Percentiles rank a stretch among this genome's conserved stretches.
phyloP scores from a whole-genome alignment of 1,140 invertebrate genomes.

The Wiebesia pumilae region DNA sequence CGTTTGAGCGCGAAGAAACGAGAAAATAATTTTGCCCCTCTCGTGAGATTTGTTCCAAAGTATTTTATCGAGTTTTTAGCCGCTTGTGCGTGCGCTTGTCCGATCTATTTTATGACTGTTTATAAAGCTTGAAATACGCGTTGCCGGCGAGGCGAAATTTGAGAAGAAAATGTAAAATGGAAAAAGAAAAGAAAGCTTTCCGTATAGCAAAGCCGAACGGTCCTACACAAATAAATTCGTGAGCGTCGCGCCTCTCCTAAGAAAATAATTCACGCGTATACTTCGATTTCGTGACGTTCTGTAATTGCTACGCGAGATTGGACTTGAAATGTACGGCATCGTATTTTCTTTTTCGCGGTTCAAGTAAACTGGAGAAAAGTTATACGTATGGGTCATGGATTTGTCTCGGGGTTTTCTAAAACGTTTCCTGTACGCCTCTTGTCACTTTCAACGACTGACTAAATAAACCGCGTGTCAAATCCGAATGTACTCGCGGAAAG shows the following conservation, averaged over 20 bases:
- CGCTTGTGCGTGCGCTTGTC: not conserved
- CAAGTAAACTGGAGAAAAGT: conserved; percentile 57
- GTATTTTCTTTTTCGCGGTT: conserved; percentile 49
- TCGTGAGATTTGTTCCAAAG: not conserved
- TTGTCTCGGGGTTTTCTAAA: conserved; percentile 55
- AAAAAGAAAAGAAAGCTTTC: not conserved
- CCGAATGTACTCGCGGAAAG: conserved; percentile 48
- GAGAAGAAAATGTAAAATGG: conserved; percentile 41
- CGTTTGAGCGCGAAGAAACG: not conserved
- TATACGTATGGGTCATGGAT: conserved; percentile 34
- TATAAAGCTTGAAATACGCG: conserved; percentile 1
- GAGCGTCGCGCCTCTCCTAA: conserved; percentile 18
- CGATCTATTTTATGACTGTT: conserved; percentile 35
- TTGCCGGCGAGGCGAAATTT: not conserved
- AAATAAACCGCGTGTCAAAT: conserved; percentile 69
- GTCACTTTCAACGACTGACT: conserved; percentile 64
- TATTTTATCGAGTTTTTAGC: not conserved
- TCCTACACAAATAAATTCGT: conserved; percentile 36
- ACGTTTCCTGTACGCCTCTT: conserved; percentile 60
- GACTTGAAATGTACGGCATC: not conserved
- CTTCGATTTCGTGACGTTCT: not conserved
- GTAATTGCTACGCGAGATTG: conserved; percentile 7
- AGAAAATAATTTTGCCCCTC: too few relatives aligned
- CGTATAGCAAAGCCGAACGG: not conserved
- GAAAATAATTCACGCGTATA: conserved; percentile 36